Percentiles rank a stretch among this genome's conserved stretches.
Conservation (phyloP, 2,888 invertebrate species). For the Conops quadrifasciatus region DNA sequence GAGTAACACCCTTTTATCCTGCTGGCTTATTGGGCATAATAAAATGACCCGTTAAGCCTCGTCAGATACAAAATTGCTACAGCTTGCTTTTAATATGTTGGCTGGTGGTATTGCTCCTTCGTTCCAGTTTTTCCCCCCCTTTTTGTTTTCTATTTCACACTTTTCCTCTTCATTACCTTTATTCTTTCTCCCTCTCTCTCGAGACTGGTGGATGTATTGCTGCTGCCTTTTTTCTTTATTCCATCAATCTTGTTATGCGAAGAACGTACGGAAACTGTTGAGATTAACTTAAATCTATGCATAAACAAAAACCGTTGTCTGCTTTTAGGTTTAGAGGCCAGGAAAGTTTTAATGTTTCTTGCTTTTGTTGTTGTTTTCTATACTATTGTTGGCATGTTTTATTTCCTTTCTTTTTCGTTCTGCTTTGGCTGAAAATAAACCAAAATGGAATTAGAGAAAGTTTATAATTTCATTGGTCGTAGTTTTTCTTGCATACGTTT, state of each 20-base stretch:
- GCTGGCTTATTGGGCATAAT: no score
- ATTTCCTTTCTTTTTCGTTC: neutral
- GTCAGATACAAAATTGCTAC: slow-evolving; percentile 22
- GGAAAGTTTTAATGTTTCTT: neutral
- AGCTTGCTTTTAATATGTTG: neutral
- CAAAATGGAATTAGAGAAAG: no score
- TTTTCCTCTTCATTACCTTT: slow-evolving; percentile 8
- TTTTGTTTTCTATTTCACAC: neutral
- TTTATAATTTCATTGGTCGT: no score
- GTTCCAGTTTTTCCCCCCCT: neutral
- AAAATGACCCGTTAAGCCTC: slow-evolving; percentile 22
- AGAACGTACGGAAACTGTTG: slow-evolving; percentile 12
- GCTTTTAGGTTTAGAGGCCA: slow-evolving; percentile 15
- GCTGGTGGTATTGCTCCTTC: neutral
- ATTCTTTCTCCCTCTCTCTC: slow-evolving; percentile 9
- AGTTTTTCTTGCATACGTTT: no score
- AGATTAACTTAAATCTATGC: slow-evolving; percentile 28
- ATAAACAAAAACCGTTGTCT: slow-evolving; percentile 12
- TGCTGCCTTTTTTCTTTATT: neutral
- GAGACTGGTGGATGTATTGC: neutral
- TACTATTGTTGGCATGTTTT: neutral
- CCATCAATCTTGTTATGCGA: slow-evolving; percentile 22
- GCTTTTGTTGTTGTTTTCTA: neutral
- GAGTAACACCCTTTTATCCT: no score
- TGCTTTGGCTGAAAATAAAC: no score